Percentiles rank a stretch among this genome's conserved stretches.
phyloP scores from a whole-genome alignment of 2,113 vertebrate genomes.

The Xenopus borealis region DNA sequence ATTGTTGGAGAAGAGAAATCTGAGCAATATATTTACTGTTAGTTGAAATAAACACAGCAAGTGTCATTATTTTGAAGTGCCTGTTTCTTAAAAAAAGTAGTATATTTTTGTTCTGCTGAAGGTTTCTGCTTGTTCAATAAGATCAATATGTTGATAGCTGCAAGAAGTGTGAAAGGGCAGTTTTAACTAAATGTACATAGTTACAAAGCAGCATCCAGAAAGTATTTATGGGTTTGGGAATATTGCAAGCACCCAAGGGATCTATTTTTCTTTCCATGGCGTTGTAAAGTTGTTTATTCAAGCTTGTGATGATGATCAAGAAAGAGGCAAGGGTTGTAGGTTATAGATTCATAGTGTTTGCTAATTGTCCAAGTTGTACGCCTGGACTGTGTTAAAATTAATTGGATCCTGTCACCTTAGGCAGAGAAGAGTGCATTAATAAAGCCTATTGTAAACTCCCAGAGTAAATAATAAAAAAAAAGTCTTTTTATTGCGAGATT shows the following conservation, averaged over 20 bases:
- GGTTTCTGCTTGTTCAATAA: background rate
- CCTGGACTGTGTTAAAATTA: constrained; percentile 48
- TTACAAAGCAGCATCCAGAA: background rate
- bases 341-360: constrained; percentile 43
- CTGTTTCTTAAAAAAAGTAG: constrained; percentile 8
- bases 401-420: constrained; percentile 41
- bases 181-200: background rate
- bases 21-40: no score
- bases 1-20: no score
- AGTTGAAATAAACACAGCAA: no score
- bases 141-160: background rate
- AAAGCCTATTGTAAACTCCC: constrained; percentile 47
- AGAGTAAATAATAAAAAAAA: constrained; percentile 49
- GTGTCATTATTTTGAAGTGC: no score
- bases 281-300: constrained; percentile 38
- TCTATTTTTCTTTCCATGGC: constrained; percentile 3
- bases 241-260: background rate
- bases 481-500: constrained; percentile 49
- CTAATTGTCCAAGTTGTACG: constrained; percentile 48
- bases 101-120: background rate
- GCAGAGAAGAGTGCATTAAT: constrained; percentile 42
- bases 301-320: constrained; percentile 39
- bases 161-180: no score
- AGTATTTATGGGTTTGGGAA: background rate
- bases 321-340: constrained; percentile 34